phyloP scores from a whole-genome alignment of 2,113 vertebrate genomes.

The Seriola dumerili region DNA sequence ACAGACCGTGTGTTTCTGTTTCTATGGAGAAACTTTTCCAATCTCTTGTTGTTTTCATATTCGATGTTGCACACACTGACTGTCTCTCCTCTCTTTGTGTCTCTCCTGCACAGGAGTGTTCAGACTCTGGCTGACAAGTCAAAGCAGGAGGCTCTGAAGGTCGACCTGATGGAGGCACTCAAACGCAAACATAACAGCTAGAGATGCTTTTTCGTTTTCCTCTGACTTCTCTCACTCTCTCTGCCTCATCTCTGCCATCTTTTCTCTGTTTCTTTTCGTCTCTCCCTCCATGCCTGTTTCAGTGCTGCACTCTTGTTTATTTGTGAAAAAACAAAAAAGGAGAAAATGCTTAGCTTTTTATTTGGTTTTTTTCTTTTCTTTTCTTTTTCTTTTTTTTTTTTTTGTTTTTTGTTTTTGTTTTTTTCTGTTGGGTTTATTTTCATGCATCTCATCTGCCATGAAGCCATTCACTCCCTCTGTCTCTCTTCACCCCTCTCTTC shows the following conservation, averaged over 20 bases:
- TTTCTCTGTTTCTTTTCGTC: conserved; percentile 67
- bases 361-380: conserved; percentile 34
- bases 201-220: conserved; percentile 66
- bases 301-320: conserved; percentile 79
- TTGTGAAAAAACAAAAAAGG: conserved; percentile 77
- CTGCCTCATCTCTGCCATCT: conserved; percentile 66
- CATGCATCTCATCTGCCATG: conserved; percentile 71
- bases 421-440: conserved; percentile 58
- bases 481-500: conserved; percentile 41
- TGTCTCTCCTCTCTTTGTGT: conserved; percentile 42
- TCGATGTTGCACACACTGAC: conserved; percentile 19
- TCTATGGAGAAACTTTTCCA: neutral
- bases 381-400: conserved; percentile 11
- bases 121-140: conserved; percentile 95
- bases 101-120: conserved; percentile 89
- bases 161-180: conserved; percentile 94
- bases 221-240: conserved; percentile 48
- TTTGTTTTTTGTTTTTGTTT: neutral
- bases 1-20: conserved; percentile 2
- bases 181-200: conserved; percentile 97
- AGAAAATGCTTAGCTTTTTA: conserved; percentile 80
- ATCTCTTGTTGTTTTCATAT: neutral
- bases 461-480: conserved; percentile 72
- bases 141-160: conserved; percentile 96
- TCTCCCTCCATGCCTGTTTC: conserved; percentile 73